phyloP scores from a whole-genome alignment of 1,140 invertebrate species.

The Zaprionus tsacasi region DNA sequence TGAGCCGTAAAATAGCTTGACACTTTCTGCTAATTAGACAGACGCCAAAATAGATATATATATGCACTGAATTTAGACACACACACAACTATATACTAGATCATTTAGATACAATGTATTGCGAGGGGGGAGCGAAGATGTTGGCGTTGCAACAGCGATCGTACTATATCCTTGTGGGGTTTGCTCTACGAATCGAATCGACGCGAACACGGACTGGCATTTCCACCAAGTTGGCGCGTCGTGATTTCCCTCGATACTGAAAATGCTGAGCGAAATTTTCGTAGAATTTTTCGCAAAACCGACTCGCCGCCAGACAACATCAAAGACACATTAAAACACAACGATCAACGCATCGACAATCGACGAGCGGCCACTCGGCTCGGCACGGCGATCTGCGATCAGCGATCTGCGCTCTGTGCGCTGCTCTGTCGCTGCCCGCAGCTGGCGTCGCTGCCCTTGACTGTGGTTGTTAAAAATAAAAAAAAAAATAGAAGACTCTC shows the following conservation, averaged over 20 bases:
- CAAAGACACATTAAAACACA: conserved; percentile 72
- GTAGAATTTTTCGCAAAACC: conserved; percentile 55
- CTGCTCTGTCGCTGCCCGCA: conserved; percentile 2
- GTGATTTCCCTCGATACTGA: conserved; percentile 72
- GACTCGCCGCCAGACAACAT: conserved; percentile 51
- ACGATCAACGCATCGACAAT: conserved; percentile 68
- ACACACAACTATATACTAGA: conserved; percentile 5
- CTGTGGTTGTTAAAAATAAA: conserved; percentile 29
- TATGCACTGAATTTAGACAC: conserved; percentile 17
- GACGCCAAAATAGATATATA: conserved; percentile 33
- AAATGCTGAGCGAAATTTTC: conserved; percentile 65
- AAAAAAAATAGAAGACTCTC: conserved; percentile 22
- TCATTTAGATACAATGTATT: conserved; percentile 11
- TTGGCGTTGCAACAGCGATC: conserved; percentile 10
- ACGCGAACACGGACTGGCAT: conserved; percentile 50
- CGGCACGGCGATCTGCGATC: conserved; percentile 13
- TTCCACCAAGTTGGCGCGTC: conserved; percentile 74
- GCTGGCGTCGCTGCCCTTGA: conserved; percentile 34
- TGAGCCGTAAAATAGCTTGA: conserved; percentile 66
- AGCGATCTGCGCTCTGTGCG: conserved; percentile 4
- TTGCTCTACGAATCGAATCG: conserved; percentile 3
- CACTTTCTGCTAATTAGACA: conserved; percentile 66
- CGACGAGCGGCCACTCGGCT: conserved; percentile 45
- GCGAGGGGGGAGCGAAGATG: too few relatives aligned
- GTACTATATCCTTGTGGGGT: conserved; percentile 51